Evolutionary conservation across 2,113 vertebrate species (phyloP).

Genomic region (Rhinoptilus africanus): DNA sequence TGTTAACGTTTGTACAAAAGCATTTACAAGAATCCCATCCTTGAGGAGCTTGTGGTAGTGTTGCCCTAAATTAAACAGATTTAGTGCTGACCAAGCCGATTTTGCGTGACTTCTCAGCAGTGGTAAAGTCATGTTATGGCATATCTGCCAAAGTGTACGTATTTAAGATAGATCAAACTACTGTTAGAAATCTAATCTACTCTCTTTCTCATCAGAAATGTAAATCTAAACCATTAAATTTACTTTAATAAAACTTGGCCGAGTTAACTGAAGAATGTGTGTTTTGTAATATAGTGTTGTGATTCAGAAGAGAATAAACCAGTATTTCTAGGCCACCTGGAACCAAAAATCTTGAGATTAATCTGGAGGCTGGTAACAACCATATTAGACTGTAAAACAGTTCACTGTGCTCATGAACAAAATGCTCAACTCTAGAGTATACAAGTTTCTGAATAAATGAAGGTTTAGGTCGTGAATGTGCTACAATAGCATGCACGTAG

Average conservation of each 20-base stretch:
- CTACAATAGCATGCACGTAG: rapidly evolving
- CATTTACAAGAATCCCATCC: neutral
- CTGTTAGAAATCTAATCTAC: neutral
- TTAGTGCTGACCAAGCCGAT: neutral
- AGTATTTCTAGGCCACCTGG: constrained; percentile 14
- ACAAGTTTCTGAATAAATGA: neutral
- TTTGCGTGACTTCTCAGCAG: neutral
- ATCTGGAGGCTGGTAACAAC: neutral
- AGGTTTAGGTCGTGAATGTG: neutral
- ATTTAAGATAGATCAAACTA: neutral
- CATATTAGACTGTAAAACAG: neutral
- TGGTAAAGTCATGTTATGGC: neutral
- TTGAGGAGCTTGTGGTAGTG: neutral
- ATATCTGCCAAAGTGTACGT: neutral
- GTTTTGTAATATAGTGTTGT: neutral
- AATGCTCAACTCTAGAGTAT: neutral
- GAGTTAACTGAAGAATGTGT: neutral
- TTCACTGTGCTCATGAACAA: neutral
- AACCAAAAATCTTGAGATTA: neutral
- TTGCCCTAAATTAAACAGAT: neutral
- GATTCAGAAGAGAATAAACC: constrained; percentile 37
- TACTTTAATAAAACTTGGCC: neutral
- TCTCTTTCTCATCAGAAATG: neutral
- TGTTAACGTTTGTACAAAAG: neutral
- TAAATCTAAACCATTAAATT: neutral